These are phyloP conservation scores for Drosophila nasuta DNA, from an alignment of 1,140 invertebrate genomes.

Conservation along the genomic window DNA sequence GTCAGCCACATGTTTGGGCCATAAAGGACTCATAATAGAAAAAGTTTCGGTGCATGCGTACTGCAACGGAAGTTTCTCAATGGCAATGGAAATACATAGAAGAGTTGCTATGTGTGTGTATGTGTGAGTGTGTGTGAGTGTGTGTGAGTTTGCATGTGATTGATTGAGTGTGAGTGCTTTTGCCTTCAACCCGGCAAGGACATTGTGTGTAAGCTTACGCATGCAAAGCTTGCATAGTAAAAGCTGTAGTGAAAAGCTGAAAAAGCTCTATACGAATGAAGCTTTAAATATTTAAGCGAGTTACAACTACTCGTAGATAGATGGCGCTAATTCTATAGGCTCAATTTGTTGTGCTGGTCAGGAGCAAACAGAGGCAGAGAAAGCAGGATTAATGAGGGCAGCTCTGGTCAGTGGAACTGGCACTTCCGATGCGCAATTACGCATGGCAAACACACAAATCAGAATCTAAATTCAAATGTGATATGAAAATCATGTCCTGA, in stretches of 20 bases:
- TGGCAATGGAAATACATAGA: slow-evolving; percentile 49
- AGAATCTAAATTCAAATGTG: slow-evolving; percentile 50
- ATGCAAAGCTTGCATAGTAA: slow-evolving; percentile 27
- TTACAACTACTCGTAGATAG: background rate
- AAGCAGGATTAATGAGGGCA: slow-evolving; percentile 67
- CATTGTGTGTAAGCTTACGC: slow-evolving; percentile 23
- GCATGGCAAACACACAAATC: slow-evolving; percentile 72
- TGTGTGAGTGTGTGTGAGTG: background rate
- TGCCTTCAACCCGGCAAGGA: slow-evolving; percentile 55
- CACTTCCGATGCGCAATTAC: slow-evolving; percentile 77
- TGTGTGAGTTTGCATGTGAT: background rate
- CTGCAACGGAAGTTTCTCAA: slow-evolving; percentile 59
- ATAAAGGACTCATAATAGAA: slow-evolving; percentile 9
- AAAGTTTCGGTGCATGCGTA: slow-evolving; percentile 67
- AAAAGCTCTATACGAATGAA: slow-evolving; percentile 10
- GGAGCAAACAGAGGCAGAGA: slow-evolving; percentile 29
- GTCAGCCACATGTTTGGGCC: slow-evolving; percentile 56
- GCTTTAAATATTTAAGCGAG: background rate
- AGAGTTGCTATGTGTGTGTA: too few species aligned
- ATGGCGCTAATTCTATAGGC: slow-evolving; percentile 33
- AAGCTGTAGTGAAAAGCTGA: slow-evolving; percentile 28
- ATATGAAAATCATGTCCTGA: slow-evolving; percentile 61
- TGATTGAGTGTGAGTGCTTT: slow-evolving; percentile 4
- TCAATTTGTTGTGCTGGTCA: background rate
- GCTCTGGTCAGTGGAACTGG: slow-evolving; percentile 28